Percentiles rank a stretch among this genome's conserved stretches.
Evolutionary conservation across 2,888 invertebrate genomes (phyloP).

Genomic region (Liopterus haemorrhoidalis): DNA sequence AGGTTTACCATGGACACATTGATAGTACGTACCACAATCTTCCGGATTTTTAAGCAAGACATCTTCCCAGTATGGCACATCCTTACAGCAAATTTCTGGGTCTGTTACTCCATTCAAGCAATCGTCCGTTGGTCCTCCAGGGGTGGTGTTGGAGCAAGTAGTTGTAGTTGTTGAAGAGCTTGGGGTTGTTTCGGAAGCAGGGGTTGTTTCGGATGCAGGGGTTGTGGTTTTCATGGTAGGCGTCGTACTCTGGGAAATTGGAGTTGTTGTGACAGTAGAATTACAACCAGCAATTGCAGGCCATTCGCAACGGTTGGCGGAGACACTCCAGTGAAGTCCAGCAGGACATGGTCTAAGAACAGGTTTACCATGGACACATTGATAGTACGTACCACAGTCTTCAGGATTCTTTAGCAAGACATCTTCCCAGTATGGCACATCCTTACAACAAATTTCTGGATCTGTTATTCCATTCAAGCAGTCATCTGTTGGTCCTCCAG

Average conservation of each 20-base stretch:
- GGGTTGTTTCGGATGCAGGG: too few species aligned
- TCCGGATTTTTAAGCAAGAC: slow-evolving; percentile 14
- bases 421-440: neutral
- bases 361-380: slow-evolving; percentile 15
- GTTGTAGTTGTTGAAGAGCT: too few species aligned
- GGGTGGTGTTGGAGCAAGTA: too few species aligned
- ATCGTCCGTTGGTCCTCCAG: too few species aligned
- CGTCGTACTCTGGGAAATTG: too few species aligned
- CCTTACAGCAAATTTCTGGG: too few species aligned
- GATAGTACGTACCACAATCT: slow-evolving; percentile 17
- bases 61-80: slow-evolving; percentile 8
- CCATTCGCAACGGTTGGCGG: slow-evolving; percentile 13
- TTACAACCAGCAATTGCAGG: neutral
- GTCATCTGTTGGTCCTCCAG: too few species aligned
- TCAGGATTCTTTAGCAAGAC: slow-evolving; percentile 11
- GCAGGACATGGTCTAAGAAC: slow-evolving; percentile 12
- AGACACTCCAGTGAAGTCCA: slow-evolving; percentile 11
- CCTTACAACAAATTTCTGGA: slow-evolving; percentile 4
- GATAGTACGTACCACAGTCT: slow-evolving; percentile 14
- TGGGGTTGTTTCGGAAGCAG: too few species aligned
- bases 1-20: slow-evolving; percentile 16
- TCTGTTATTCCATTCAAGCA: slow-evolving; percentile 10
- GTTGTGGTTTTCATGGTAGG: too few species aligned
- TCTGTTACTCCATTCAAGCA: too few species aligned
- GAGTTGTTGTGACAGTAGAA: too few species aligned